Evolutionary conservation across 2,113 vertebrate genomes (phyloP), one percentile per base, ranked within the genome.

Genomic region (Myotis lucifugus): DNA sequence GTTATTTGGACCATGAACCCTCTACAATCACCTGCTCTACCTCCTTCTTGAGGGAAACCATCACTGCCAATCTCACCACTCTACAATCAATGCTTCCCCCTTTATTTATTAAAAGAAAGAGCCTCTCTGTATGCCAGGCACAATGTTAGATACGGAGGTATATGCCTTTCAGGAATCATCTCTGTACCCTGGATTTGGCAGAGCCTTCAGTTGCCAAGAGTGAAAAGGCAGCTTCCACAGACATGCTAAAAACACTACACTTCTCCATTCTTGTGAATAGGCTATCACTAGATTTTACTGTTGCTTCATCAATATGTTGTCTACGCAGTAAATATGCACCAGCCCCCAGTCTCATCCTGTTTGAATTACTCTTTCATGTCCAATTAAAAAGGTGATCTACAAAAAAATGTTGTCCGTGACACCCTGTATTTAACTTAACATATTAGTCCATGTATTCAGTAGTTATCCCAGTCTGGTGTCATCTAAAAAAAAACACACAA

Each of bases 381-480:
- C 46, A 48, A 48, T 48, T 48, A 48, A 48, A 48, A 48, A 48
- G 46, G 46, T 48, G 46, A 48, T 48, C 46, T 48, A 48, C 46
- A 48, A 48, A 48, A 48, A 48, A 48, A 48, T 67, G 17, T 52
- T 93, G 25, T 85, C 77, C 79, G 34, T 79, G 32, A 85, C 5
- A 91, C 48, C 27, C 61, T 85, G 56, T 54, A 48, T 85, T 93
- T 85, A 93, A 88, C 13, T 95, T 86, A 23, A 78, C 48, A 77
- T 76, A 88, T 85, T 42, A 91, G 81, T 21, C 10, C 40, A 70
- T 67, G 85, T 82, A 82, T 70, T 91, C 13, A 92, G 40, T 32
- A 74, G 46, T 66, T 79, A 95, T 52, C n/a, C 14, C 52, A 61
- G n/a, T 50, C 37, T 89, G n/a, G 85, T 54, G 19, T 83, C n/a